Conservation (phyloP, 2,888 invertebrate genomes). For the Drosophila maculinotata region DNA sequence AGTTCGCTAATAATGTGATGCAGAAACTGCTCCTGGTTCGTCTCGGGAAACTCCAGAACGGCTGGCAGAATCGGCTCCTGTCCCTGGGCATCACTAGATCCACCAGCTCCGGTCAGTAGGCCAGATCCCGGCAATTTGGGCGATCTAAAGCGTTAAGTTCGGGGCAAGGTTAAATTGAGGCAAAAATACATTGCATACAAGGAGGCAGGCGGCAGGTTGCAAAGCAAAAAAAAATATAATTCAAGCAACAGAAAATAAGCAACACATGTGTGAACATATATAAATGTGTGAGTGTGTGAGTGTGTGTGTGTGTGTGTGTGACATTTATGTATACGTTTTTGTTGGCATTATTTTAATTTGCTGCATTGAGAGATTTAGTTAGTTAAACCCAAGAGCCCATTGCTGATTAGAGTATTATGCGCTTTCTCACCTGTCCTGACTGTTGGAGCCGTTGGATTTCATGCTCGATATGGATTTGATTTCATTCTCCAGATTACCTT, state of each 20-base stretch:
- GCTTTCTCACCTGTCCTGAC: constrained; percentile 89
- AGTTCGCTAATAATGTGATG: constrained; percentile 94
- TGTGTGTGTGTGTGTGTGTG: constrained; percentile 9
- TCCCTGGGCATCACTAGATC: constrained; percentile 86
- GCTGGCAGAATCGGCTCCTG: constrained; percentile 97
- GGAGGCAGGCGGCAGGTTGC: constrained; percentile 4
- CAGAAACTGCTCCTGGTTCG: constrained; percentile 96
- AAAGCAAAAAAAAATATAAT: constrained; percentile 6
- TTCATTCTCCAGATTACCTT: constrained; percentile 96
- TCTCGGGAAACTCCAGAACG: constrained; percentile 97
- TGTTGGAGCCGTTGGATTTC: constrained; percentile 91
- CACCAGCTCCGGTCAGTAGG: constrained; percentile 56
- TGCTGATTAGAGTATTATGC: neutral
- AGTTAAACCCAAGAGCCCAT: constrained; percentile 1
- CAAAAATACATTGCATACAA: constrained; percentile 9
- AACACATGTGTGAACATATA: constrained; percentile 27
- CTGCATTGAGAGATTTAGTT: constrained; percentile 22
- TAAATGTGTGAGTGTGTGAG: constrained; percentile 5
- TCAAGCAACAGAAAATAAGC: constrained; percentile 33
- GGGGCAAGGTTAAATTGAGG: constrained; percentile 25
- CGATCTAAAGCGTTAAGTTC: constrained; percentile 64
- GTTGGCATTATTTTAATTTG: constrained; percentile 25
- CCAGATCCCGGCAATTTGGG: constrained; percentile 79
- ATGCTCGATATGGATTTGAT: constrained; percentile 95
- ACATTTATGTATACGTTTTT: constrained; percentile 11